A percentile compares a stretch with the other conserved stretches of the same genome.
These are phyloP conservation scores for Harpalus rufipes DNA, from an alignment of 2,888 invertebrate genomes.

Conservation along the genomic window DNA sequence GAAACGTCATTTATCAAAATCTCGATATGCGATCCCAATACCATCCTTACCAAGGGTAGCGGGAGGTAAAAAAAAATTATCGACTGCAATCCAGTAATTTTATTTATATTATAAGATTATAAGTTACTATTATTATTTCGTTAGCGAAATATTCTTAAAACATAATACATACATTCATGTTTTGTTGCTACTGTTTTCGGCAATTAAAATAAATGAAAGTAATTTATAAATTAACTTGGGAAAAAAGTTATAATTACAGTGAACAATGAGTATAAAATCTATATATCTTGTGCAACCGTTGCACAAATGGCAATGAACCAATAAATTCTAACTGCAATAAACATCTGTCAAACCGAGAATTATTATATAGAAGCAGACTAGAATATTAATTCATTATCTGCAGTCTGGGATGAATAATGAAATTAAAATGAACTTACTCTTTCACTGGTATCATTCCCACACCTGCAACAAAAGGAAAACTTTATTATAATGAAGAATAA, in stretches of 20 bases:
- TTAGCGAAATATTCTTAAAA: background rate
- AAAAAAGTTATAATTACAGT: constrained; percentile 1
- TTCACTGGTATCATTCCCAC: constrained; percentile 96
- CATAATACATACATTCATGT: background rate
- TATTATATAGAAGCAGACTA: constrained; percentile 30
- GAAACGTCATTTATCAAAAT: too few species aligned
- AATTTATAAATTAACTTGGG: background rate
- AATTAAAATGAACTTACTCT: constrained; percentile 85
- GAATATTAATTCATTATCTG: constrained; percentile 37
- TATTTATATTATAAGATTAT: too few species aligned
- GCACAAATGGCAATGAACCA: constrained; percentile 9
- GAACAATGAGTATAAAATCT: constrained; percentile 6
- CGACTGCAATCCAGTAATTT: too few species aligned
- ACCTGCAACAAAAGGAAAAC: constrained; percentile 82
- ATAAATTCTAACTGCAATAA: constrained; percentile 3
- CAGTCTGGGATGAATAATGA: constrained; percentile 62
- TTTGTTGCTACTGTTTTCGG: too few species aligned
- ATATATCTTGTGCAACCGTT: background rate
- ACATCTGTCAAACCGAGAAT: constrained; percentile 28
- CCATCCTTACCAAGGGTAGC: too few species aligned
- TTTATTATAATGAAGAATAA: constrained; percentile 60
- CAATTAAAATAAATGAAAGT: too few species aligned
- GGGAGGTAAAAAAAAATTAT: too few species aligned
- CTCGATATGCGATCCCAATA: too few species aligned
- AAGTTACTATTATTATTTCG: background rate